These are phyloP conservation scores for Cyaniris semiargus DNA, from an alignment of 2,888 invertebrate species.

Conservation along the genomic window DNA sequence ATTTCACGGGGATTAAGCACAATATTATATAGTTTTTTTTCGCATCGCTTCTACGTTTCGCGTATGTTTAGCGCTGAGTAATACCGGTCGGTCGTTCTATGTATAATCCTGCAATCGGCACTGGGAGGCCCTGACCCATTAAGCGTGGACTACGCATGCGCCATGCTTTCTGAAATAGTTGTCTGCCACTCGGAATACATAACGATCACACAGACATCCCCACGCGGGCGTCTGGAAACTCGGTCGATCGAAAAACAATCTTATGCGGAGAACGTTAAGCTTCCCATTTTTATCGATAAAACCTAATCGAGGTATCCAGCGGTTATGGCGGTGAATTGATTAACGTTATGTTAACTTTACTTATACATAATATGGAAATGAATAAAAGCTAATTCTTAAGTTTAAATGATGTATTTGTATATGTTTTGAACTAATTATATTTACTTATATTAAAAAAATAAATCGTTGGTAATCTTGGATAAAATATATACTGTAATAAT, in stretches of 20 bases:
- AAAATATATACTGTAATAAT: too few relatives aligned
- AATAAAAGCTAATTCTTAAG: not conserved
- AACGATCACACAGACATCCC: conserved; percentile 70
- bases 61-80: conserved; percentile 45
- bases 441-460: too few relatives aligned
- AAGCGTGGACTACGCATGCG: conserved; percentile 70
- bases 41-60: conserved; percentile 39
- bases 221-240: conserved; percentile 62
- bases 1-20: not conserved
- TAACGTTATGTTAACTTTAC: not conserved
- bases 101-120: conserved; percentile 68
- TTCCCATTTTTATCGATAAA: conserved; percentile 39
- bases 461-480: too few relatives aligned
- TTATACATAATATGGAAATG: not conserved
- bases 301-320: not conserved
- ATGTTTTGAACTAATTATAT: too few relatives aligned
- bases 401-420: not conserved
- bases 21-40: conserved; percentile 38
- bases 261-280: conserved; percentile 46
- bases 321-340: conserved; percentile 22
- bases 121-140: conserved; percentile 74
- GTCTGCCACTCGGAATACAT: conserved; percentile 66
- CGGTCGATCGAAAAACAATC: conserved; percentile 52
- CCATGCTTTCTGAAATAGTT: conserved; percentile 58
- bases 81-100: conserved; percentile 60